These are phyloP conservation scores for Danio albolineatus DNA, from an alignment of 2,797 vertebrate species.

Conservation along the genomic window DNA sequence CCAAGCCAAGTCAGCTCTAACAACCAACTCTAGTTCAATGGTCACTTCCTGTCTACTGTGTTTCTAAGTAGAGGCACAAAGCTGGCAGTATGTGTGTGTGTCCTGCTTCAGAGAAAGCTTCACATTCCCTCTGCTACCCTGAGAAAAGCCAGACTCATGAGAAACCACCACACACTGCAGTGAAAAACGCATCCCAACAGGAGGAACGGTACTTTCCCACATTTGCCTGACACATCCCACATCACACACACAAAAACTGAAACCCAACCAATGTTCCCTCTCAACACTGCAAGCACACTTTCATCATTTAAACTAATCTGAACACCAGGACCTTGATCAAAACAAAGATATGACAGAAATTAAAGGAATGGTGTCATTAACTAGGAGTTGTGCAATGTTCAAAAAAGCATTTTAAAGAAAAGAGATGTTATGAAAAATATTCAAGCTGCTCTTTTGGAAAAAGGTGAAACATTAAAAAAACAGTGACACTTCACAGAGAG, in stretches of 20 bases:
- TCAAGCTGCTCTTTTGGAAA: too few species aligned
- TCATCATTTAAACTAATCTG: slow-evolving; percentile 18
- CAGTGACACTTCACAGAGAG: too few species aligned
- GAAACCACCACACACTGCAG: slow-evolving; percentile 3
- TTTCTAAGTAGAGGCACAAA: slow-evolving; percentile 29
- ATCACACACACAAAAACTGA: slow-evolving; percentile 26
- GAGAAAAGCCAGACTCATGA: slow-evolving; percentile 41
- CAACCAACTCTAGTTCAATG: slow-evolving; percentile 3
- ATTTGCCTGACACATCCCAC: background rate
- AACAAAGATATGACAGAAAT: slow-evolving; percentile 35
- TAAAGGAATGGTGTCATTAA: background rate
- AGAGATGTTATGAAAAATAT: too few species aligned
- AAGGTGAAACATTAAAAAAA: too few species aligned
- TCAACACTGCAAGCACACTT: slow-evolving; percentile 36
- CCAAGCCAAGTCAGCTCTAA: background rate
- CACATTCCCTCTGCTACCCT: slow-evolving; percentile 23
- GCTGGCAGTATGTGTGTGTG: slow-evolving; percentile 12
- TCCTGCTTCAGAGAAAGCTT: slow-evolving; percentile 23
- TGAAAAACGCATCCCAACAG: slow-evolving; percentile 31
- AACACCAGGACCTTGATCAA: slow-evolving; percentile 39
- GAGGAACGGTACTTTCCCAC: slow-evolving; percentile 29
- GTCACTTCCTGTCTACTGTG: slow-evolving; percentile 30
- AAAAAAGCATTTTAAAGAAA: too few species aligned
- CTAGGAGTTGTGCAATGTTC: too few species aligned
- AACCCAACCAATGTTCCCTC: slow-evolving; percentile 24